Percentiles rank a stretch among this genome's conserved stretches.
Evolutionary conservation across 2,797 vertebrate genomes (phyloP).

Genomic region (Spondyliosoma cantharus): DNA sequence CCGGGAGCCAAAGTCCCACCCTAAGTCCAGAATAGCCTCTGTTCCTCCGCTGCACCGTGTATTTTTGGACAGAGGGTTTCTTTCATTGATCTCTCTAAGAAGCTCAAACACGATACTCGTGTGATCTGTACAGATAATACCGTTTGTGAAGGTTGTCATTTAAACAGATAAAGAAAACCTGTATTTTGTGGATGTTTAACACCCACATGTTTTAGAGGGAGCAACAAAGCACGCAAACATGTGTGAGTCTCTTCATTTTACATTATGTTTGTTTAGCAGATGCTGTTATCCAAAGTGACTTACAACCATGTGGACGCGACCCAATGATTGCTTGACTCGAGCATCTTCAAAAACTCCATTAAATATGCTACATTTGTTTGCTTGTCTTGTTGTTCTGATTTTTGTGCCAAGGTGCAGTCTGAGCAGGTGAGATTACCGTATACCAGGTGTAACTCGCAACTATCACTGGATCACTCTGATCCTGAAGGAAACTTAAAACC

Average conservation of each 20-base stretch:
- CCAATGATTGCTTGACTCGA: not conserved
- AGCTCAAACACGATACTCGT: constrained; percentile 1
- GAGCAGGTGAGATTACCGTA: not conserved
- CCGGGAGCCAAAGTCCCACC: constrained; percentile 33
- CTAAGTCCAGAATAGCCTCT: constrained; percentile 23
- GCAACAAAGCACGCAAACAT: not conserved
- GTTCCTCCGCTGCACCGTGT: constrained; percentile 5
- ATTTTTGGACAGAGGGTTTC: constrained; percentile 14
- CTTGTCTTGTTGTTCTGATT: no score
- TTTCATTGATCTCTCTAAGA: constrained; percentile 11
- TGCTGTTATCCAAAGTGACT: not conserved
- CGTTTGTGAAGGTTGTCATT: not conserved
- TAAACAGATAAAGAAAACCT: not conserved
- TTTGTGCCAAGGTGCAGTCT: not conserved
- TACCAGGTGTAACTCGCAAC: not conserved
- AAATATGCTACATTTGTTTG: not conserved
- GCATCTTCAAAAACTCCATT: not conserved
- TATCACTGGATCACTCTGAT: not conserved
- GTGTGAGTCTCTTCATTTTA: not conserved
- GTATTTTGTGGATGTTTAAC: not conserved
- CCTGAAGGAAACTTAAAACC: not conserved
- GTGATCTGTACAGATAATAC: not conserved
- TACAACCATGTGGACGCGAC: not conserved
- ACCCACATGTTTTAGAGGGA: not conserved
- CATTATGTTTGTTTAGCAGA: not conserved